These are phyloP conservation scores for Fistularia commersonii DNA, from an alignment of 2,797 vertebrate species.

Conservation along the genomic window DNA sequence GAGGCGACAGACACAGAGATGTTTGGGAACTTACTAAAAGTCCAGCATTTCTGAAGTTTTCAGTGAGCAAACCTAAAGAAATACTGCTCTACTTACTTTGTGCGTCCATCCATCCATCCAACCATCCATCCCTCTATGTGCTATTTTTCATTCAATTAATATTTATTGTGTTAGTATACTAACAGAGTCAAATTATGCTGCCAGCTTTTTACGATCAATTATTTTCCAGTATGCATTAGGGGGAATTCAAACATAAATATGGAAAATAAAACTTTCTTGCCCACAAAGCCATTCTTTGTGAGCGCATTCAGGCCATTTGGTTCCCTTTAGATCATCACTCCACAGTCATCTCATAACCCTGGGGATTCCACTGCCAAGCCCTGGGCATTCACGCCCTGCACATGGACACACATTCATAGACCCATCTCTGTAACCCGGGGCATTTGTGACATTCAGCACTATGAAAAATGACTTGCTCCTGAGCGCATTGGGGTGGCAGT, in stretches of 20 bases:
- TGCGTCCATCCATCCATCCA: no score
- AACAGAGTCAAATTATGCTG: no score
- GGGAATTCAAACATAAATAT: no score
- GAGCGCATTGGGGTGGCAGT: constrained; percentile 64
- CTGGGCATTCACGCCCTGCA: constrained; percentile 22
- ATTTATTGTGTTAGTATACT: no score
- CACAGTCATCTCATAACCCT: constrained; percentile 58
- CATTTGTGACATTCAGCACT: constrained; percentile 73
- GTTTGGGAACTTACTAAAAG: constrained; percentile 34
- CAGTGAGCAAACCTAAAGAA: no score
- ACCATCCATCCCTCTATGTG: no score
- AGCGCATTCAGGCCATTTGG: constrained; percentile 54
- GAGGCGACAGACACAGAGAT: constrained; percentile 40
- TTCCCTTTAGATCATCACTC: constrained; percentile 74
- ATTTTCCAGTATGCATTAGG: not conserved
- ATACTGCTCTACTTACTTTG: no score
- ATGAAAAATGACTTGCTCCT: constrained; percentile 72
- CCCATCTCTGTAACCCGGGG: constrained; percentile 70
- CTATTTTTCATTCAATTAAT: no score
- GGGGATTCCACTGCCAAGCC: constrained; percentile 48
- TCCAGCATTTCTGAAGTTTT: constrained; percentile 13
- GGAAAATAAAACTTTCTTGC: no score
- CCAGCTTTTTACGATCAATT: no score
- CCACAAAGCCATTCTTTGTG: constrained; percentile 1
- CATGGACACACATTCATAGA: constrained; percentile 34